Evolutionary conservation across 2,797 vertebrate genomes (phyloP), one percentile per base, ranked within the genome.

Genomic region (Triplophysa yarkandensis): DNA sequence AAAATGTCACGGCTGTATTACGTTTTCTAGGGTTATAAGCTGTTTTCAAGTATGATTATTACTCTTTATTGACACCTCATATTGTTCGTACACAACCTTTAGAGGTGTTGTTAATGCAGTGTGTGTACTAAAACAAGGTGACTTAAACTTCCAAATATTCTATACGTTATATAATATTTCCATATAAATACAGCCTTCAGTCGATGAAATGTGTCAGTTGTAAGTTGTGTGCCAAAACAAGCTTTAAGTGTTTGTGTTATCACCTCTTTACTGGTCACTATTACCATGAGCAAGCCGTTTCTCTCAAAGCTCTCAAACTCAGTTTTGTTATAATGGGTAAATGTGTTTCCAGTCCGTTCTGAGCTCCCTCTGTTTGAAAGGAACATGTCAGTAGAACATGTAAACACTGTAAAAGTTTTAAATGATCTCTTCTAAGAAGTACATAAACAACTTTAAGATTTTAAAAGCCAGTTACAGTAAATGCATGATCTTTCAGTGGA

Each of bases 211-310:
- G 54, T 57, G 27, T 57, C 2, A n/a, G 6, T 30, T 57, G 27
- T 57, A 57, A 27, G 52, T 55, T 28, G 25, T 8, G 25, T 28
- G 52, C 52, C 52, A 55, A 28, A 55, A 28, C 25, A 55, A 55
- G 52, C 52, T 27, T 55, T 3, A 9, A 55, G 34, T 54, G 69
- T 73, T 73, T 73, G 44, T 62, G 57, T 58, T 62, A 36, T 72
- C 69, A 28, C 52, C 52, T 55, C 52, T 55, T 55, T 55, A 55
- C 13, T 55, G 13, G 52, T 28, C 13, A 55, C 23, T 17, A 41
- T 62, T 44, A 50, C 28, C 14, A 52, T 4, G 6, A 19, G 30
- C 43, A 60, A 28, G 32, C 19, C 25, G 34, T 54, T 65, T 32
- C 1, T 9, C 25, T 65, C 25, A 74, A 68, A 55, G 57, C 11